Percentiles rank a stretch among this genome's conserved stretches.
These are phyloP conservation scores for Drosophila repletoides DNA, from an alignment of 1,140 invertebrate species.

Conservation along the genomic window DNA sequence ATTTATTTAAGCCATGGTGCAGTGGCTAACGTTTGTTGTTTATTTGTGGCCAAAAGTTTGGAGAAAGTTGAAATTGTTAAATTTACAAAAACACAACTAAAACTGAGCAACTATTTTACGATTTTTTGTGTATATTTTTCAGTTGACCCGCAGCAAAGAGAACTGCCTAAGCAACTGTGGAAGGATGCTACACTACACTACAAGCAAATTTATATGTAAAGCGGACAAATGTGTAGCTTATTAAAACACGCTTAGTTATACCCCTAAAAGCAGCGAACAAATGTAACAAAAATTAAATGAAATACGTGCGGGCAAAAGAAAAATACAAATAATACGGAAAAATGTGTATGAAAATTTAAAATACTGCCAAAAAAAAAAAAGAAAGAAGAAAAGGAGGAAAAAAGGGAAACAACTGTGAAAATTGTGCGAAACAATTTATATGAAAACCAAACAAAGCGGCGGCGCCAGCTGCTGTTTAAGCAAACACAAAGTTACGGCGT, in stretches of 20 bases:
- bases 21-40: slow-evolving; percentile 35
- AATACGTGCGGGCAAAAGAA: slow-evolving; percentile 57
- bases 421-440: slow-evolving; percentile 59
- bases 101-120: slow-evolving; percentile 25
- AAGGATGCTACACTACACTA: background rate
- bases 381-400: slow-evolving; percentile 11
- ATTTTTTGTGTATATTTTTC: background rate
- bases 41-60: slow-evolving; percentile 37
- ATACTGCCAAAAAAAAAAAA: slow-evolving; percentile 13
- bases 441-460: slow-evolving; percentile 53
- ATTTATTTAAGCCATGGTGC: slow-evolving; percentile 26
- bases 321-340: slow-evolving; percentile 43
- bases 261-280: slow-evolving; percentile 9
- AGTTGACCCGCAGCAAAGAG: slow-evolving; percentile 5
- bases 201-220: slow-evolving; percentile 11
- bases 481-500: slow-evolving; percentile 66
- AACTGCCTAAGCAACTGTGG: slow-evolving; percentile 22
- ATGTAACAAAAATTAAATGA: slow-evolving; percentile 58
- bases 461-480: slow-evolving; percentile 67
- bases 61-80: slow-evolving; percentile 33
- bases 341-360: slow-evolving; percentile 55
- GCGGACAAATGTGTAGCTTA: slow-evolving; percentile 33
- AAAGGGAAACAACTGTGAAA: slow-evolving; percentile 27
- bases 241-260: slow-evolving; percentile 41
- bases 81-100: background rate